phyloP scores from a whole-genome alignment of 2,113 vertebrate genomes.

The Phasianus colchicus region DNA sequence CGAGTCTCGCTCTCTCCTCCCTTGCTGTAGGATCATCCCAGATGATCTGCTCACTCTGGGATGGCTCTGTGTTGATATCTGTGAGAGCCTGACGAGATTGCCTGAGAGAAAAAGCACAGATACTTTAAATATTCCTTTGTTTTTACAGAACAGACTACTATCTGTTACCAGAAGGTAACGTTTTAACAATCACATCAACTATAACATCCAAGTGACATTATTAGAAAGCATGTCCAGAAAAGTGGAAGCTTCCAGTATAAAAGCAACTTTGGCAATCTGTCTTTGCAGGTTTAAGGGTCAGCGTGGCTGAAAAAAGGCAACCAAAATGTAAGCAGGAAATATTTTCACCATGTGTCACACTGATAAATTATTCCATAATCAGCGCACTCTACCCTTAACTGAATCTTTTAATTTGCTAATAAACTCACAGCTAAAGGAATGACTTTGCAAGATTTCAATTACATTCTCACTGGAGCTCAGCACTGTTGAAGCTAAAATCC shows the following conservation, averaged over 20 bases:
- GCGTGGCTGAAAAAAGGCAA: not conserved
- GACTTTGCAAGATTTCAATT: not conserved
- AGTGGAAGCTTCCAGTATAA: not conserved
- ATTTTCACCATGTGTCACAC: not conserved
- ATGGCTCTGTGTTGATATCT: conserved; percentile 93
- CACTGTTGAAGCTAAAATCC: not conserved
- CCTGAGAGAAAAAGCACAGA: conserved; percentile 70
- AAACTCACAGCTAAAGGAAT: not conserved
- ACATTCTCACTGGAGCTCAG: not conserved
- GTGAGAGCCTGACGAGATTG: conserved; percentile 82
- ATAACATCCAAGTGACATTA: not conserved
- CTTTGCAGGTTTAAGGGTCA: not conserved
- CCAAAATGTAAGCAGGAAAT: not conserved
- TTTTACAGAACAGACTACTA: not conserved
- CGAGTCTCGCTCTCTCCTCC: conserved; percentile 93
- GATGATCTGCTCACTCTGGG: conserved; percentile 96
- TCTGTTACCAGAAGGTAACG: not conserved
- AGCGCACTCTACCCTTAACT: not conserved
- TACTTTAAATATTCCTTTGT: not conserved
- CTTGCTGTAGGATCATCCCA: conserved; percentile 98
- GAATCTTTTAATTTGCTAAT: not conserved
- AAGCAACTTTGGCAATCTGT: not conserved
- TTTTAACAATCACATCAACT: not conserved
- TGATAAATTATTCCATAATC: not conserved
- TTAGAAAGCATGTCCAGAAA: not conserved